phyloP scores from a whole-genome alignment of 2,797 vertebrate genomes.

The Typhlichthys subterraneus region DNA sequence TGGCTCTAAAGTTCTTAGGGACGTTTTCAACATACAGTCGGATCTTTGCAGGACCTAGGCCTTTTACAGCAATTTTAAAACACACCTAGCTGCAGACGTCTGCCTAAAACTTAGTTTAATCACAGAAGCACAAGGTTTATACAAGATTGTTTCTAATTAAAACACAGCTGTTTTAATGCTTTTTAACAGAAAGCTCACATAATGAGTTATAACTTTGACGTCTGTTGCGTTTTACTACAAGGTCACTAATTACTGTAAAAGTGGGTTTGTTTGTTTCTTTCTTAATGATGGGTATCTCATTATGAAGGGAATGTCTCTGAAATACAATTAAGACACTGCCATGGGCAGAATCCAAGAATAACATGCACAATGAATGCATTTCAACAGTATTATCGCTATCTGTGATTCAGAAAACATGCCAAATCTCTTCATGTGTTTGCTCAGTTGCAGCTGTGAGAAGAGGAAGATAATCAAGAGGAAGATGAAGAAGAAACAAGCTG shows the following conservation, averaged over 20 bases:
- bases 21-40: neutral
- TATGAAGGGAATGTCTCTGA: neutral
- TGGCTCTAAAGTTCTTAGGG: neutral
- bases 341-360: neutral
- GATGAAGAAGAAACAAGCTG: slow-evolving; percentile 54
- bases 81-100: neutral
- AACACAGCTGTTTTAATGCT: neutral
- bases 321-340: slow-evolving; percentile 1
- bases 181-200: neutral
- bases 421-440: slow-evolving; percentile 54
- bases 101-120: neutral
- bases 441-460: slow-evolving; percentile 59
- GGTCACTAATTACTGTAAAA: neutral
- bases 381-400: slow-evolving; percentile 7
- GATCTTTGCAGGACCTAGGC: neutral
- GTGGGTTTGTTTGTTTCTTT: neutral
- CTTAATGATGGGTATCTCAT: neutral
- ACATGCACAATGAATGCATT: neutral
- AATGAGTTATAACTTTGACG: neutral
- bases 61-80: neutral
- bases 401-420: slow-evolving; percentile 3
- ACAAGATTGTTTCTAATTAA: too few species aligned
- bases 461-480: slow-evolving; percentile 29
- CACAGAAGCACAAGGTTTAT: neutral
- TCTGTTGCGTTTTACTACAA: neutral